Conservation (phyloP, 37 sponge, comb jelly and placozoan species). For the Mnemiopsis leidyi region DNA sequence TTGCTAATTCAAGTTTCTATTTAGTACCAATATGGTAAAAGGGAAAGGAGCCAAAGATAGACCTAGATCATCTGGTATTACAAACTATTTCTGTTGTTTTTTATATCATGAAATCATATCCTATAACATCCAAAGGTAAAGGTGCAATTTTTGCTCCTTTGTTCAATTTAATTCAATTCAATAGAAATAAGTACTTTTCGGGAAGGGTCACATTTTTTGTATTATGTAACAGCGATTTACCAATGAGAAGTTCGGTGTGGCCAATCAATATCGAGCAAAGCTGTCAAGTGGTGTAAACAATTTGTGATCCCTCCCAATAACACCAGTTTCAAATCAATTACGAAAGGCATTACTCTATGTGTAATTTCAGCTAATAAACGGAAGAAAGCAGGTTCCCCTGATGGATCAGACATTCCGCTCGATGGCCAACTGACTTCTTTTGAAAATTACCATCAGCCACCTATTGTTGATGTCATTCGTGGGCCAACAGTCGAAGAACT, state of each 20-base stretch:
- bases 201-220: too few species aligned
- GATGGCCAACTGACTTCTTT: neutral
- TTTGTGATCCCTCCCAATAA: neutral
- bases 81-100: neutral
- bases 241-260: too few species aligned
- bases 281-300: neutral
- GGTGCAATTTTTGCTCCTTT: neutral
- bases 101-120: neutral
- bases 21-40: conserved; percentile 9
- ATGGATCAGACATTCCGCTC: conserved; percentile 44
- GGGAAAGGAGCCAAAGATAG: conserved; percentile 31
- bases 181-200: neutral
- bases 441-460: conserved; percentile 55
- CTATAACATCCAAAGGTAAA: neutral
- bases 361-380: conserved; percentile 11
- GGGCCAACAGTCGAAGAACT: conserved; percentile 38
- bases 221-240: too few species aligned
- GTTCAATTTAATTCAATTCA: neutral
- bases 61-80: conserved; percentile 30
- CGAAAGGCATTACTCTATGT: neutral
- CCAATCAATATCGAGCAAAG: too few species aligned
- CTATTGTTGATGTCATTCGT: conserved; percentile 34
- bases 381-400: conserved; percentile 52
- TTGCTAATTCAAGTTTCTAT: too few species aligned
- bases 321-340: neutral